Evolutionary conservation across 2,113 vertebrate genomes (phyloP).

Genomic region (Ploceus nigricollis): DNA sequence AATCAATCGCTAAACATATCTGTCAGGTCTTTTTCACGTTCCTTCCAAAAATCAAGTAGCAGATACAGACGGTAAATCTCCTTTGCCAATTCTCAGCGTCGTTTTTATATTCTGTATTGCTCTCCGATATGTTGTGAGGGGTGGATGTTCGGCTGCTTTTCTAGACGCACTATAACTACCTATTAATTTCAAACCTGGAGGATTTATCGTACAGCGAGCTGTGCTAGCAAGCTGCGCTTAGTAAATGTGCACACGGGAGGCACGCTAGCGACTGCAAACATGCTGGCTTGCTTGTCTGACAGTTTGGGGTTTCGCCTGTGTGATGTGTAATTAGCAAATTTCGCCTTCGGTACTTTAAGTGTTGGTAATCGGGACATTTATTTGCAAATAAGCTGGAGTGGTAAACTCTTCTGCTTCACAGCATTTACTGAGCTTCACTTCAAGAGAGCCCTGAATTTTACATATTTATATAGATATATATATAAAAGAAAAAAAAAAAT

Average conservation of each 20-base stretch:
- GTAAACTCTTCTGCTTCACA: background rate
- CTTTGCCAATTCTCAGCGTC: background rate
- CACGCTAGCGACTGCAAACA: background rate
- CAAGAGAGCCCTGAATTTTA: background rate
- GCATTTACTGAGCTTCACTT: background rate
- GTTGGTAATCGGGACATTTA: background rate
- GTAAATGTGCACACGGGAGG: background rate
- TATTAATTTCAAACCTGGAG: background rate
- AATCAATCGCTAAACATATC: conserved; percentile 10
- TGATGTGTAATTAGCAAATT: background rate
- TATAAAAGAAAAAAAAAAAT: too few species aligned
- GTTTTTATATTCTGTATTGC: background rate
- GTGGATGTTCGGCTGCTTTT: background rate
- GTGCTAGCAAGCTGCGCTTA: background rate
- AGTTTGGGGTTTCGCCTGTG: background rate
- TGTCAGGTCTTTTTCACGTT: background rate
- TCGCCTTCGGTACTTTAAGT: background rate
- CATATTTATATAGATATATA: background rate
- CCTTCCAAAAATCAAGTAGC: background rate
- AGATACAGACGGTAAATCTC: background rate
- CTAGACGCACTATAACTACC: background rate
- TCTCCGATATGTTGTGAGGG: background rate
- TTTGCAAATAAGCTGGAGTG: background rate
- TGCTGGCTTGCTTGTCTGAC: background rate
- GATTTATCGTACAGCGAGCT: background rate